phyloP scores from a whole-genome alignment of 2,113 vertebrate genomes.

The Rhinolophus sinicus region DNA sequence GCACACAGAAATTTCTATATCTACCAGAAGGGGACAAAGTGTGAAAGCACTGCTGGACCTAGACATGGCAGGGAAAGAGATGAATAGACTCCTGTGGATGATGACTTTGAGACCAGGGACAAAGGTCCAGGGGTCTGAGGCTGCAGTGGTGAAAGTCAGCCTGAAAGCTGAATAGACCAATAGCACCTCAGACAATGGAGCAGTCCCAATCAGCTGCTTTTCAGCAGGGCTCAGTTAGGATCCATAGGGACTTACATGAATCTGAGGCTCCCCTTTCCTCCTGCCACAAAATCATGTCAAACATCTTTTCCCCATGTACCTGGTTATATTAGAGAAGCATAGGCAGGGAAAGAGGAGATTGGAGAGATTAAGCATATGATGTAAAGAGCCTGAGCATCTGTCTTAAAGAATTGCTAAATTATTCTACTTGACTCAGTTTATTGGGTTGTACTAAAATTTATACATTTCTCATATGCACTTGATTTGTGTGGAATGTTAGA shows the following conservation, averaged over 20 bases:
- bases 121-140: neutral
- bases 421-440: neutral
- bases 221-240: neutral
- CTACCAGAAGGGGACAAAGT: neutral
- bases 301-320: neutral
- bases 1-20: neutral
- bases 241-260: neutral
- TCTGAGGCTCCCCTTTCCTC: neutral
- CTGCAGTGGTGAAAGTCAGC: neutral
- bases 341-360: neutral
- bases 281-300: neutral
- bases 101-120: neutral
- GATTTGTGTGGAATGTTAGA: constrained; percentile 15
- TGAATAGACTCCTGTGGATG: neutral
- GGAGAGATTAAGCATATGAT: neutral
- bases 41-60: neutral
- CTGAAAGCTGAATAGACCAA: neutral
- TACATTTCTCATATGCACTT: neutral
- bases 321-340: neutral
- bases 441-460: neutral
- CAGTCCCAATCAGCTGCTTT: neutral
- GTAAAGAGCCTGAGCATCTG: neutral
- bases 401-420: neutral
- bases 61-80: neutral
- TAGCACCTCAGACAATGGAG: neutral